These are phyloP conservation scores for Drosophila greeni DNA, from an alignment of 2,888 invertebrate species.

Conservation along the genomic window DNA sequence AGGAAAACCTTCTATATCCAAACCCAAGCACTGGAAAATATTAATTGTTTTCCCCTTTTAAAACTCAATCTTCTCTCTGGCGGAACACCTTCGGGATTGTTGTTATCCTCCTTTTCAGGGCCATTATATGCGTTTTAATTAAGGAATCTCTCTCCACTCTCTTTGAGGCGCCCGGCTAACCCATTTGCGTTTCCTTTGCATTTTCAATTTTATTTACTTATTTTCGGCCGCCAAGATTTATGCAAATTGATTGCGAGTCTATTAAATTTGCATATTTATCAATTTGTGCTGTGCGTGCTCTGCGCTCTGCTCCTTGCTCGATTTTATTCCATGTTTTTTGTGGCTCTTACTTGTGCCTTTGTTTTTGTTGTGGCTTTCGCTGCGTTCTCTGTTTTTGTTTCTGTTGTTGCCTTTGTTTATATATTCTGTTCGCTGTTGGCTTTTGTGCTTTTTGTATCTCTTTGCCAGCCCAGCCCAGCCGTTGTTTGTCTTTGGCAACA, in stretches of 20 bases:
- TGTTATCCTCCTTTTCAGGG: neutral
- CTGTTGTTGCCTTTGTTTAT: slow-evolving; percentile 1
- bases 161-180: slow-evolving; percentile 8
- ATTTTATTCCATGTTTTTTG: slow-evolving; percentile 21
- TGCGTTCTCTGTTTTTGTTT: neutral
- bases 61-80: neutral
- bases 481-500: slow-evolving; percentile 61
- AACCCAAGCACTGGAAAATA: neutral
- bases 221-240: slow-evolving; percentile 57
- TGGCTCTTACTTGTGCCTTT: slow-evolving; percentile 1
- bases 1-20: too few species aligned
- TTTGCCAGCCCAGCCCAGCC: slow-evolving; percentile 18
- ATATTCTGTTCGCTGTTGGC: slow-evolving; percentile 2
- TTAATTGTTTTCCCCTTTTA: neutral
- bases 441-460: slow-evolving; percentile 20
- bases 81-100: neutral
- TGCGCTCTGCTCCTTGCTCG: neutral
- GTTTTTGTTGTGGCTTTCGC: slow-evolving; percentile 27
- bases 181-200: slow-evolving; percentile 23
- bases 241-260: slow-evolving; percentile 64
- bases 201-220: slow-evolving; percentile 36
- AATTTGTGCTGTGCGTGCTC: slow-evolving; percentile 60
- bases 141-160: neutral
- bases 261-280: slow-evolving; percentile 73
- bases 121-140: slow-evolving; percentile 7